phyloP scores from a whole-genome alignment of 2,113 vertebrate species.

The Enhydra lutris region DNA sequence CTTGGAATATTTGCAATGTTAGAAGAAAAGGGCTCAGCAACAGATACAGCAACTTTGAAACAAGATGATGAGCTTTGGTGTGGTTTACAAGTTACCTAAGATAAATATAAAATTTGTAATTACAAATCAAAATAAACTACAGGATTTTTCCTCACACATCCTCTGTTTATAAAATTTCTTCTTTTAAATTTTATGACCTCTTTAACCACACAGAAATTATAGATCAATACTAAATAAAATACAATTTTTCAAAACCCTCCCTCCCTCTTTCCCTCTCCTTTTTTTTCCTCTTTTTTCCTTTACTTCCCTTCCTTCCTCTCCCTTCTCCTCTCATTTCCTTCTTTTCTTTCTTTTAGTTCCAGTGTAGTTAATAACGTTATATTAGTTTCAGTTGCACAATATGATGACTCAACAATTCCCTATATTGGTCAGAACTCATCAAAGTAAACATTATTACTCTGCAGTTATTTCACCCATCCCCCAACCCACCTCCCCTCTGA shows the following conservation, averaged over 20 bases:
- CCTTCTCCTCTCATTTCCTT: too few relatives aligned
- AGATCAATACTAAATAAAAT: not conserved
- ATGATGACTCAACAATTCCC: not conserved
- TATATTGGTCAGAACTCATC: not conserved
- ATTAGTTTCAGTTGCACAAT: not conserved
- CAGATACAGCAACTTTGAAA: conserved; percentile 73
- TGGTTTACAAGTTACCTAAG: conserved; percentile 73
- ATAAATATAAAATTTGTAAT: conserved; percentile 25
- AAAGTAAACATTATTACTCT: not conserved
- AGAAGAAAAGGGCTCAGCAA: conserved; percentile 79
- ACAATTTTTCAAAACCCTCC: not conserved
- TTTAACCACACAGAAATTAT: not conserved
- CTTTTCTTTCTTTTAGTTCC: not conserved
- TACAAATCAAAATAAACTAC: not conserved
- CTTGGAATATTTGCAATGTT: conserved; percentile 77
- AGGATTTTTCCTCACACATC: not conserved
- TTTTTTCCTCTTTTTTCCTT: not conserved
- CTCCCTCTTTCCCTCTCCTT: too few relatives aligned
- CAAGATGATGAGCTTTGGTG: conserved; percentile 60
- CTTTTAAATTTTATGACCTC: conserved; percentile 26
- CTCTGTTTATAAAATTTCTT: conserved; percentile 2
- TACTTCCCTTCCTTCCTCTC: not conserved
- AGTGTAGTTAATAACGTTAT: not conserved
- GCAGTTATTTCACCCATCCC: not conserved
- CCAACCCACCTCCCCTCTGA: not conserved